Percentiles rank a stretch among this genome's conserved stretches.
These are phyloP conservation scores for Andricus grossulariae DNA, from an alignment of 1,140 invertebrate genomes.

Conservation along the genomic window DNA sequence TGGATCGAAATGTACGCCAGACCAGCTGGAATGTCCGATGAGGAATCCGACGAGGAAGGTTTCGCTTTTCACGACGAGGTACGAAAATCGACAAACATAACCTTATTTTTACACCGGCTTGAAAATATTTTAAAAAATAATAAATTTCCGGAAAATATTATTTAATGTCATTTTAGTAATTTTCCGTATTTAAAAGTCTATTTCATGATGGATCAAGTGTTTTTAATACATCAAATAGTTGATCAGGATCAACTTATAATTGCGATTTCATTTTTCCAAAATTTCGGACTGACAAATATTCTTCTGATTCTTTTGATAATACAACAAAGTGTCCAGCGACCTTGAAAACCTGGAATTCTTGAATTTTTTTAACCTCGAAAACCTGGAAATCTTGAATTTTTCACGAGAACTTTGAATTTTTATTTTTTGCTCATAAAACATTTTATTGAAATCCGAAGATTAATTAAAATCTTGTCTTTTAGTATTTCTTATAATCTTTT, in stretches of 20 bases:
- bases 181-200: not conserved
- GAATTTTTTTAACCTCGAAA: too few relatives aligned
- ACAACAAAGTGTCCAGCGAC: too few relatives aligned
- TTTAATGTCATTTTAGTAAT: constrained; percentile 9
- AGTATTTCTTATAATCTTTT: too few relatives aligned
- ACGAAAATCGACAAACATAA: not conserved
- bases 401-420: too few relatives aligned
- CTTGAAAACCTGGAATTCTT: too few relatives aligned
- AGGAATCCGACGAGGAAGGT: constrained; percentile 41
- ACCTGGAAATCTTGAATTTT: too few relatives aligned
- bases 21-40: constrained; percentile 49
- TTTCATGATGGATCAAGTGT: not conserved
- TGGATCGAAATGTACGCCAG: constrained; percentile 36
- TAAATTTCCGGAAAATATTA: not conserved
- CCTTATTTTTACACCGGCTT: not conserved
- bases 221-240: not conserved
- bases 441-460: too few relatives aligned
- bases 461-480: too few relatives aligned
- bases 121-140: too few relatives aligned
- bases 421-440: too few relatives aligned
- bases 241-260: not conserved
- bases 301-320: too few relatives aligned
- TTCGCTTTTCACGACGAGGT: constrained; percentile 41
- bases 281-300: not conserved
- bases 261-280: not conserved